phyloP scores from a whole-genome alignment of 2,113 vertebrate genomes.

The Phyllostomus hastatus region DNA sequence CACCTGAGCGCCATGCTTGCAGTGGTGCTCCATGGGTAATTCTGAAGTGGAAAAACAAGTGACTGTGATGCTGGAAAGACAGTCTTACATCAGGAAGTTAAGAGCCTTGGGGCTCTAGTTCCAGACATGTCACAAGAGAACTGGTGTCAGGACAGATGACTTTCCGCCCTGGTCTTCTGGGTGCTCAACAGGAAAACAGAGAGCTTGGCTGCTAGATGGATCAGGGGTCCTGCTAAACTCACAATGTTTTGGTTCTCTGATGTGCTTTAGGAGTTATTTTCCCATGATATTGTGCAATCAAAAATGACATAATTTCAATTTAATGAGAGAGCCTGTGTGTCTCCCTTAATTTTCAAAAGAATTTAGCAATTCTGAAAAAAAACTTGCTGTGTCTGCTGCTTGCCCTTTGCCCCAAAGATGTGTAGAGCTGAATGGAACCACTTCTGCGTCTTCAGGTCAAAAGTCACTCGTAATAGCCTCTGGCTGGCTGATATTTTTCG shows the following conservation, averaged over 20 bases:
- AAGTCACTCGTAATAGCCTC: background rate
- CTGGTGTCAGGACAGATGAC: rapidly evolving
- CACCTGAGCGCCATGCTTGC: background rate
- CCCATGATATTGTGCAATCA: background rate
- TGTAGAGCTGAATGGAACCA: background rate
- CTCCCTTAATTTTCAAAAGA: slow-evolving; percentile 21
- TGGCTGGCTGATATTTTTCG: background rate
- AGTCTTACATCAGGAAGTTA: background rate
- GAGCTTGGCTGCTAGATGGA: background rate
- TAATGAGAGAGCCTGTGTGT: background rate
- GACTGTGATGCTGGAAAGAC: background rate
- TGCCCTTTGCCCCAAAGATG: background rate
- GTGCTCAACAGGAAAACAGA: background rate
- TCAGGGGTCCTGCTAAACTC: background rate
- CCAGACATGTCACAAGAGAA: background rate
- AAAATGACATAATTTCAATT: background rate
- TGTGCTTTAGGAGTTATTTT: background rate
- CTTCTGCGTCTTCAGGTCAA: background rate
- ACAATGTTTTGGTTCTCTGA: background rate
- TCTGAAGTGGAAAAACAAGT: background rate
- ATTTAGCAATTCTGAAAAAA: slow-evolving; percentile 3
- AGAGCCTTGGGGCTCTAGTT: background rate
- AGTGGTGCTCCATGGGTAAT: background rate
- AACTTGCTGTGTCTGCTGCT: background rate
- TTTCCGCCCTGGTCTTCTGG: background rate